Conservation (phyloP, 2,888 invertebrate genomes). For the Deilephila elpenor region DNA sequence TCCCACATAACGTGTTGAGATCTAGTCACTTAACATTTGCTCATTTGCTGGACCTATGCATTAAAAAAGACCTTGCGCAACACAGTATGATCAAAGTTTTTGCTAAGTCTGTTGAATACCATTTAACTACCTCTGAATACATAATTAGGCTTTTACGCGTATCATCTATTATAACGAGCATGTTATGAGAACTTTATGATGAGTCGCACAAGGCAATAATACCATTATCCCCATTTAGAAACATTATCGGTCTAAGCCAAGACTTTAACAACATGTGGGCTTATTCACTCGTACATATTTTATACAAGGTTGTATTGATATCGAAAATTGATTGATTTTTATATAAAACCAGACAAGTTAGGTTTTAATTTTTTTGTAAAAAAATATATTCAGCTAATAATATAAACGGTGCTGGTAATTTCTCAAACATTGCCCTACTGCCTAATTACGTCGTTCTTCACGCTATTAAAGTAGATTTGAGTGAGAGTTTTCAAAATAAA, state of each 20-base stretch:
- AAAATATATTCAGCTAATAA: too few relatives aligned
- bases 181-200: background rate
- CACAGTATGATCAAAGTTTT: background rate
- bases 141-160: conserved; percentile 1
- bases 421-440: too few relatives aligned
- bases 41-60: too few relatives aligned
- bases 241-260: background rate
- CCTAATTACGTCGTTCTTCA: too few relatives aligned
- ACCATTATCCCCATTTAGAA: background rate
- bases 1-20: too few relatives aligned
- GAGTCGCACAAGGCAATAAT: background rate
- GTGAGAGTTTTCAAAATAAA: too few relatives aligned
- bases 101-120: background rate
- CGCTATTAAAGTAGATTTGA: too few relatives aligned
- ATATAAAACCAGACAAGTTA: background rate
- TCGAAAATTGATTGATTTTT: conserved; percentile 19
- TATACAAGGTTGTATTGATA: background rate
- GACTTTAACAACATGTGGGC: conserved; percentile 15
- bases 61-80: background rate
- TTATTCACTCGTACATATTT: conserved; percentile 17
- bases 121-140: background rate
- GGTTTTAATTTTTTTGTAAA: too few relatives aligned
- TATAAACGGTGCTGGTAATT: too few relatives aligned
- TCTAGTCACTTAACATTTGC: too few relatives aligned
- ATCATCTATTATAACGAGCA: background rate